Evolutionary conservation across 2,888 invertebrate species (phyloP).

Genomic region (Rambutsinella grinnellia): DNA sequence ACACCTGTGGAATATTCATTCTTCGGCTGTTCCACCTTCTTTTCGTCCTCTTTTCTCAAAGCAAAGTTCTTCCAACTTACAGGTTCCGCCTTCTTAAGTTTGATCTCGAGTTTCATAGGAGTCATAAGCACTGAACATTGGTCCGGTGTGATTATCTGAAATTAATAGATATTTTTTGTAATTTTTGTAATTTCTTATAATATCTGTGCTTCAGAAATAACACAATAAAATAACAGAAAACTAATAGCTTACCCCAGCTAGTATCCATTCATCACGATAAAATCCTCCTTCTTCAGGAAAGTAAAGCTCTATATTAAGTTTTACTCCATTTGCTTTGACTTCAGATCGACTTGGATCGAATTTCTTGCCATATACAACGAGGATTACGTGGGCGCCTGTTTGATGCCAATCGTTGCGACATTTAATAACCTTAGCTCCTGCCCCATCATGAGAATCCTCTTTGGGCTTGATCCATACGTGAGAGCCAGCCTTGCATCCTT

Average conservation of each 20-base stretch:
- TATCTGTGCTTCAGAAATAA: no score
- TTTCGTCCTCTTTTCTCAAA: constrained; percentile 69
- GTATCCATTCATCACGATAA: constrained; percentile 83
- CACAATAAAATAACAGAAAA: no score
- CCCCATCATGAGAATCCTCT: constrained; percentile 67
- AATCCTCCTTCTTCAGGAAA: constrained; percentile 83
- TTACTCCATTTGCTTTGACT: constrained; percentile 87
- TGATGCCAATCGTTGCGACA: constrained; percentile 98
- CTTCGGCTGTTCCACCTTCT: constrained; percentile 69
- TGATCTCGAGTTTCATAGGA: constrained; percentile 93
- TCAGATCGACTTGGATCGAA: constrained; percentile 83
- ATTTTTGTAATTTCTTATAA: no score
- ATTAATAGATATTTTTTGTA: constrained; percentile 34
- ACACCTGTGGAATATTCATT: constrained; percentile 69
- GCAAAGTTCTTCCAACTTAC: constrained; percentile 86
- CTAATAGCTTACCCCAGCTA: constrained; percentile 84
- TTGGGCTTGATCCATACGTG: constrained; percentile 88
- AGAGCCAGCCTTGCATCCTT: constrained; percentile 86
- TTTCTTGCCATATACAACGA: constrained; percentile 92
- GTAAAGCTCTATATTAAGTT: constrained; percentile 79
- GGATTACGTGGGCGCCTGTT: constrained; percentile 84
- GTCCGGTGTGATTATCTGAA: constrained; percentile 82
- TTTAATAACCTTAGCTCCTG: constrained; percentile 58
- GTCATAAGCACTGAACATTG: constrained; percentile 83
- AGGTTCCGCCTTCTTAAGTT: constrained; percentile 86